Percentiles rank a stretch among this genome's conserved stretches.
Conservation (phyloP, 1,140 invertebrate genomes). For the Anoplophora glabripennis region DNA sequence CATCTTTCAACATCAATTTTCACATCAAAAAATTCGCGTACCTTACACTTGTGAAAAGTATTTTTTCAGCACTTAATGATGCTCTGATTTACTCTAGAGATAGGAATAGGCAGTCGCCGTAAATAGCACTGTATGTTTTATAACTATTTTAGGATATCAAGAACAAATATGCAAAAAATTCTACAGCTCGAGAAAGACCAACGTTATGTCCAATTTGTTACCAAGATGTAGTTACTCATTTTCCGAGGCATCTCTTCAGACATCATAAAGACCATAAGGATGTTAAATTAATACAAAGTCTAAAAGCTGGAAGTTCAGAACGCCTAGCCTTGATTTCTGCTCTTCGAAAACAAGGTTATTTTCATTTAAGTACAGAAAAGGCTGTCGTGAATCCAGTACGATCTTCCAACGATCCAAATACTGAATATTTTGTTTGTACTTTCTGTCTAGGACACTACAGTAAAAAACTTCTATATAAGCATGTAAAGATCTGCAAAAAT, state of each 20-base stretch:
- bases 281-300: constrained; percentile 13
- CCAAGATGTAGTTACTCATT: constrained; percentile 25
- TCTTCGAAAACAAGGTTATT: constrained; percentile 4
- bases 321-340: neutral
- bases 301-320: constrained; percentile 20
- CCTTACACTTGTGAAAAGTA: too few species aligned
- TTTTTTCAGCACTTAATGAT: too few species aligned
- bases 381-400: neutral
- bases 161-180: constrained; percentile 15
- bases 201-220: constrained; percentile 26
- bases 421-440: constrained; percentile 10
- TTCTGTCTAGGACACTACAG: neutral
- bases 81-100: too few species aligned
- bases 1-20: too few species aligned
- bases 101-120: too few species aligned
- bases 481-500: constrained; percentile 21
- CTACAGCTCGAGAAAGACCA: constrained; percentile 20
- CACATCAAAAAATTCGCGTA: too few species aligned
- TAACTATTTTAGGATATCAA: constrained; percentile 5
- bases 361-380: constrained; percentile 4
- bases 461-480: constrained; percentile 18
- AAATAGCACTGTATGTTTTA: too few species aligned
- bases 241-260: constrained; percentile 22
- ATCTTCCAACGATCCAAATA: neutral
- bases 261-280: constrained; percentile 20